Percentiles rank a stretch among this genome's conserved stretches.
These are phyloP conservation scores for Hartigia nigra DNA, from an alignment of 2,888 invertebrate genomes.

Conservation along the genomic window DNA sequence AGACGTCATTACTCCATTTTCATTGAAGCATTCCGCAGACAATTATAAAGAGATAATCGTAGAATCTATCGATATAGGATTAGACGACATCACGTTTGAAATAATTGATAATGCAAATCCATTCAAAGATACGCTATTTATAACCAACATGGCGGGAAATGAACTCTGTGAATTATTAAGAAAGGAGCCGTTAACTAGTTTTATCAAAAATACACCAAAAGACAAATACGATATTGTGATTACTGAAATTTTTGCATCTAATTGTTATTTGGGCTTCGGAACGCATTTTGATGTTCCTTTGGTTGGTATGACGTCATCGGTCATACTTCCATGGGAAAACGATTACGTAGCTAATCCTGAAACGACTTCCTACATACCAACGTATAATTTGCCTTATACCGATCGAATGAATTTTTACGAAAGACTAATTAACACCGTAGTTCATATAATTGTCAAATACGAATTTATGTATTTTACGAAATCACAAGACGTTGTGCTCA, in stretches of 20 bases:
- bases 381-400: constrained; percentile 18
- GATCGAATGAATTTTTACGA: constrained; percentile 27
- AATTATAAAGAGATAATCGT: not conserved
- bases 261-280: constrained; percentile 23
- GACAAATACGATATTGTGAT: not conserved
- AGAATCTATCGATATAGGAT: not conserved
- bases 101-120: not conserved
- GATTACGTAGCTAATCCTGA: constrained; percentile 27
- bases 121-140: not conserved
- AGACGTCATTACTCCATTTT: not conserved
- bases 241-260: constrained; percentile 13
- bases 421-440: constrained; percentile 29
- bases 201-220: not conserved
- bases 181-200: not conserved
- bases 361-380: constrained; percentile 27
- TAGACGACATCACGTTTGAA: not conserved
- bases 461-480: constrained; percentile 4
- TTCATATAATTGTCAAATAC: not conserved
- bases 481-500: constrained; percentile 40
- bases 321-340: constrained; percentile 25
- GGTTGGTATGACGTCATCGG: constrained; percentile 15
- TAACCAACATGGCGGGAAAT: not conserved
- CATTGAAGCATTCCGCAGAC: not conserved
- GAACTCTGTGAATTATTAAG: not conserved
- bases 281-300: constrained; percentile 16